Evolutionary conservation across 1,140 invertebrate species (phyloP).

Genomic region (Halictus rubicundus): DNA sequence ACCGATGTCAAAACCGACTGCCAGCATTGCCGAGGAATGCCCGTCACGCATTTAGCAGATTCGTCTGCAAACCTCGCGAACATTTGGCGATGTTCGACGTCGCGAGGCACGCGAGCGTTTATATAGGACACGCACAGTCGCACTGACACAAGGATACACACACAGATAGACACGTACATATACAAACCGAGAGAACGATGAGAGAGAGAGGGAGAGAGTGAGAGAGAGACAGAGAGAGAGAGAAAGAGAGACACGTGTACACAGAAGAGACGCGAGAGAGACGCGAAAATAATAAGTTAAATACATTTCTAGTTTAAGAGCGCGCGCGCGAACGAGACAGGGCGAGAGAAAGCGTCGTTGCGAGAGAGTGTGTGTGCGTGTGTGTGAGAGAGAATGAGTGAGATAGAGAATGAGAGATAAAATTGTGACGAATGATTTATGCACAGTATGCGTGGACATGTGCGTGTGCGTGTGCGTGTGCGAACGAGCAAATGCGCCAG

Average conservation of each 20-base stretch:
- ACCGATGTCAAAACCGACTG: too few relatives aligned
- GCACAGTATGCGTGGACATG: too few relatives aligned
- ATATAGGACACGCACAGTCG: not conserved
- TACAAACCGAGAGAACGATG: too few relatives aligned
- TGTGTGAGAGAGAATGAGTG: not conserved
- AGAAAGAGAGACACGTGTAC: not conserved
- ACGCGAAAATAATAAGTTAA: constrained; percentile 28
- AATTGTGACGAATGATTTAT: not conserved
- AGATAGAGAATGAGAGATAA: not conserved
- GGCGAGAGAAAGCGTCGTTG: not conserved
- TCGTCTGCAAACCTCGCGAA: not conserved
- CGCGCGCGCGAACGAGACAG: constrained; percentile 1
- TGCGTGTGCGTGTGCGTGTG: constrained; percentile 1
- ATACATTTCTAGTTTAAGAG: constrained; percentile 13
- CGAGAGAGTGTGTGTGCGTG: too few relatives aligned
- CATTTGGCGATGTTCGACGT: not conserved
- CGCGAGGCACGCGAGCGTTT: constrained; percentile 6
- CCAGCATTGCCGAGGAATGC: not conserved
- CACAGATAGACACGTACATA: not conserved
- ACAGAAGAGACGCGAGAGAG: constrained; percentile 7
- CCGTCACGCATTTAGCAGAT: constrained; percentile 25
- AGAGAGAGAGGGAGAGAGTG: too few relatives aligned
- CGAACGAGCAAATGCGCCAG: not conserved
- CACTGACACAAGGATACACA: not conserved
- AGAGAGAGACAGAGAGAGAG: not conserved